A percentile compares a stretch with the other conserved stretches of the same genome.
These are phyloP conservation scores for Zosterops japonicus DNA, from an alignment of 2,113 vertebrate genomes.

Conservation along the genomic window DNA sequence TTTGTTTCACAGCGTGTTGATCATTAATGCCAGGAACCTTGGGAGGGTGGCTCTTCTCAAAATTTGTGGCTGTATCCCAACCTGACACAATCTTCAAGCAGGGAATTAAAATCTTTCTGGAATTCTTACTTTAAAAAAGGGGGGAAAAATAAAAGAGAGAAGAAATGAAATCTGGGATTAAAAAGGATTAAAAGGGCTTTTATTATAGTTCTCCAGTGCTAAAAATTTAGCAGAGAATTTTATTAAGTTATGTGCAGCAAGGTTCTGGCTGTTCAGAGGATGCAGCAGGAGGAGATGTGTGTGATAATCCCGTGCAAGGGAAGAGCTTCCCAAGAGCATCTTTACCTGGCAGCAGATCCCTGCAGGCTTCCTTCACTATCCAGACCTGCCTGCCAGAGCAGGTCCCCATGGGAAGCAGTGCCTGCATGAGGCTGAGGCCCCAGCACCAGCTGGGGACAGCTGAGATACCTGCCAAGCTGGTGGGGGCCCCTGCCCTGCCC, in stretches of 20 bases:
- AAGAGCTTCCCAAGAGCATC: rapidly evolving
- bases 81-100: not conserved
- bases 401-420: not conserved
- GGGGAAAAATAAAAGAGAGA: rapidly evolving
- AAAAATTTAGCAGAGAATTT: not conserved
- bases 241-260: not conserved
- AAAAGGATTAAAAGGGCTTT: not conserved
- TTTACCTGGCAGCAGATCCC: not conserved
- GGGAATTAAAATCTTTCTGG: not conserved
- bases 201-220: not conserved
- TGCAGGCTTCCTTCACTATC: not conserved
- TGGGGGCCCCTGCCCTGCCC: not conserved
- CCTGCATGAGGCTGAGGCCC: not conserved
- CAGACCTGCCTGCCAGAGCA: not conserved
- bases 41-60: rapidly evolving
- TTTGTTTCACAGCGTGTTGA: not conserved
- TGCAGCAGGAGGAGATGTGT: not conserved
- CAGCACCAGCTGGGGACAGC: not conserved
- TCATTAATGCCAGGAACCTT: not conserved
- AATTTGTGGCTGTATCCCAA: not conserved
- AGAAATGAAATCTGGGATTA: not conserved
- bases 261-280: not conserved
- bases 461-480: not conserved
- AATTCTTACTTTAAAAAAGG: not conserved
- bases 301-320: rapidly evolving